Conservation (phyloP, 1,140 invertebrate species). For the Drosophila simulans region DNA sequence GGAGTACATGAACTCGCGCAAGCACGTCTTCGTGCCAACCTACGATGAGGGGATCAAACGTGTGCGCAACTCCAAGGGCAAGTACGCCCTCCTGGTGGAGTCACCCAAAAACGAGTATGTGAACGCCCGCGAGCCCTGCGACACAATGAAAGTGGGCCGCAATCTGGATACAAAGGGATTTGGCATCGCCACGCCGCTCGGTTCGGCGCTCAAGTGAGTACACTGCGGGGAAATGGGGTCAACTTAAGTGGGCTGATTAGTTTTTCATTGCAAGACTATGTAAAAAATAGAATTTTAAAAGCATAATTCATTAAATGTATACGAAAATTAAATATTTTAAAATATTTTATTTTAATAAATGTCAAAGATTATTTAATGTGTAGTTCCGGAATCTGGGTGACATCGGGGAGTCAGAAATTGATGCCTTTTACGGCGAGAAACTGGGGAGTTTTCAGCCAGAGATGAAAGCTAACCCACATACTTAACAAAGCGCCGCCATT, state of each 20-base stretch:
- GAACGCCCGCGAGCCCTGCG: conserved; percentile 96
- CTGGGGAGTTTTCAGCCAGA: neutral
- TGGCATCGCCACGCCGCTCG: conserved; percentile 95
- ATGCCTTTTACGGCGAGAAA: conserved; percentile 24
- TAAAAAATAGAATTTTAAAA: no score
- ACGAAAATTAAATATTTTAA: no score
- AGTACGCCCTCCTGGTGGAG: conserved; percentile 97
- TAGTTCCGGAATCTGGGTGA: neutral
- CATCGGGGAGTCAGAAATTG: conserved; percentile 22
- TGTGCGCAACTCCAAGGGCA: conserved; percentile 93
- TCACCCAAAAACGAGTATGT: conserved; percentile 97
- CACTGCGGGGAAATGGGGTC: neutral
- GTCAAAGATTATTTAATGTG: neutral
- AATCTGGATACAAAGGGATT: conserved; percentile 97
- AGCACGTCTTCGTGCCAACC: conserved; percentile 92
- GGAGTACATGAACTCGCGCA: conserved; percentile 95
- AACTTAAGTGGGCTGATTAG: neutral
- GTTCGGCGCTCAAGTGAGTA: conserved; percentile 93
- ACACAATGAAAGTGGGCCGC: conserved; percentile 97
- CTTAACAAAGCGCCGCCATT: conserved; percentile 30
- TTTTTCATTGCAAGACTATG: no score
- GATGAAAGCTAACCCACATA: conserved; percentile 42
- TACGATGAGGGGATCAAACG: conserved; percentile 94
- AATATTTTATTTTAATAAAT: neutral
- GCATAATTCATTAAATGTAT: no score